Evolutionary conservation across 2,888 invertebrate genomes (phyloP), one percentile per base, ranked within the genome.

Genomic region (Xestia xanthographa): DNA sequence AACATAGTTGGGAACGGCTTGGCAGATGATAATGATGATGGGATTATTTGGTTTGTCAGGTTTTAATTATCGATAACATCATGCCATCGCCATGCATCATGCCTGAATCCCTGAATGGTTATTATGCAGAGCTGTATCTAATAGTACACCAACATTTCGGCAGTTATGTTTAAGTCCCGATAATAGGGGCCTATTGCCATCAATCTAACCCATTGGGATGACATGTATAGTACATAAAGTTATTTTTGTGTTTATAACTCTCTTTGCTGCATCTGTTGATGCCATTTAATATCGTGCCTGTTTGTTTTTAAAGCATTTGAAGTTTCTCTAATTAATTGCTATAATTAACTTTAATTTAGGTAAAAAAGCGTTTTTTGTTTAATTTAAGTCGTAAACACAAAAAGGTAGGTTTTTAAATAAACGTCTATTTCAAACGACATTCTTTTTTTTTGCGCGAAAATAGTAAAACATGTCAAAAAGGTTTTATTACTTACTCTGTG

Each of bases 401-500:
- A 26, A 41, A 11, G 0, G 22, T 71, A 26, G 6, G 5, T 29
- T 6, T 26, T 12, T 26, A 26, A 5, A 43, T 26, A 26, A 5
- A 43, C 38, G 22, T 26, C 12, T 5, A 3, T 5, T 56, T n/a
- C 9, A 34, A 26, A 34, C 5, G 14, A n/a, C 11, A 9, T 20
- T 20, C 8, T 14, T 17, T 38, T 38, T 17, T 77, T 82, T 80
- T 80, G 83, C 80, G 83, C 80, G 80, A 71, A 81, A 71, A n/a
- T 65, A 12, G 5, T 66, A 26, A 29, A 41, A 0, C 12, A 4
- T 29, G 20, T 22, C 43, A 63, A 50, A 22, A 17, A 48, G 34
- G 12, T 6, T 43, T n/a, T 0, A 62, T 0, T 67, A 53, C 0
- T 8, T 11, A 26, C 0, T 48, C 5, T 14, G n/a, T 66, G n/a